phyloP scores from a whole-genome alignment of 2,888 invertebrate genomes.

The Drosophila mimica region DNA sequence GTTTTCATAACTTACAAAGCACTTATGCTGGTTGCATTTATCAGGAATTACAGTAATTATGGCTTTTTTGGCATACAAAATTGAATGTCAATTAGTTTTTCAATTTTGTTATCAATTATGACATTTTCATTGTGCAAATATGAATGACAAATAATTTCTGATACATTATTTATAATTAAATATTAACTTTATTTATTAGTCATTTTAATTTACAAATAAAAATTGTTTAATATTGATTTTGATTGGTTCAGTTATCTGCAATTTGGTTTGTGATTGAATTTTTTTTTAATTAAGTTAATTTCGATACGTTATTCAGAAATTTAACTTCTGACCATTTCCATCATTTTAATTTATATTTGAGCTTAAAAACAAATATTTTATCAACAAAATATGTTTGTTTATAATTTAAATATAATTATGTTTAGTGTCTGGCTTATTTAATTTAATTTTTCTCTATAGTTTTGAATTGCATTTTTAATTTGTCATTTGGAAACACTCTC shows the following conservation, averaged over 20 bases:
- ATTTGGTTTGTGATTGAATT: neutral
- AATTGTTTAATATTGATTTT: neutral
- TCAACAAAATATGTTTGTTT: neutral
- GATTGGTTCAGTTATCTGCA: neutral
- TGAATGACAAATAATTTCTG: neutral
- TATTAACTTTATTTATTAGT: neutral
- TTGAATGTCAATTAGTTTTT: constrained; percentile 1
- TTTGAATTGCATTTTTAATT: no score
- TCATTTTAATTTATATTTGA: neutral
- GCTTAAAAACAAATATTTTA: neutral
- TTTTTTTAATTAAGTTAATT: neutral
- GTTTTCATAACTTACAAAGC: constrained; percentile 1
- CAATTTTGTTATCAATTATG: neutral
- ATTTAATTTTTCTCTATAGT: neutral
- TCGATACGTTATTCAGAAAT: neutral
- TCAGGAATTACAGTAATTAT: neutral
- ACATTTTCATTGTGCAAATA: neutral
- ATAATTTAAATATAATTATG: neutral
- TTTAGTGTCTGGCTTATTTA: neutral
- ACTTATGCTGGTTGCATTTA: neutral
- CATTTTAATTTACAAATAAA: neutral
- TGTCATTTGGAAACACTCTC: neutral
- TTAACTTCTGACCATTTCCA: no score
- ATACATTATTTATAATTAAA: neutral
- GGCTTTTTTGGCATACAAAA: neutral